phyloP scores from a whole-genome alignment of 2,888 invertebrate genomes.

The Hyles lineata region DNA sequence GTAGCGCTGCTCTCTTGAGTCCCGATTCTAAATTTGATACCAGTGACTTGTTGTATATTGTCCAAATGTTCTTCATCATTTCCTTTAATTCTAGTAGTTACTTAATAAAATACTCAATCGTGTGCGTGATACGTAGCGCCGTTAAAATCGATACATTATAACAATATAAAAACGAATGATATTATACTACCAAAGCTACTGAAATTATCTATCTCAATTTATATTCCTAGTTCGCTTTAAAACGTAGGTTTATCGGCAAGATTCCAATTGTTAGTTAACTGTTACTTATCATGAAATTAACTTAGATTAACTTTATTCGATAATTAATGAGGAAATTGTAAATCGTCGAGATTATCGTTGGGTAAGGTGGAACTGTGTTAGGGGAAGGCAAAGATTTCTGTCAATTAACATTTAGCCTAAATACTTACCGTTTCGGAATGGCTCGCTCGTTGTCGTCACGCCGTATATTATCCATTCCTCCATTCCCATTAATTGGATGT shows the following conservation, averaged over 20 bases:
- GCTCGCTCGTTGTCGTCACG: conserved; percentile 40
- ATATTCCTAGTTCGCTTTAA: conserved; percentile 84
- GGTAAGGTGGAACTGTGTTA: conserved; percentile 82
- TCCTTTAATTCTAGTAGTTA: conserved; percentile 56
- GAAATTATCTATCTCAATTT: conserved; percentile 83
- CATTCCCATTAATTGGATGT: conserved; percentile 43
- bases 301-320: conserved; percentile 60
- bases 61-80: conserved; percentile 51
- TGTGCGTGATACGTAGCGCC: conserved; percentile 37
- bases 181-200: conserved; percentile 82
- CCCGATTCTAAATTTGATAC: conserved; percentile 40
- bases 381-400: conserved; percentile 61
- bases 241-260: conserved; percentile 80
- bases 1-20: conserved; percentile 65
- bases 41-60: conserved; percentile 47
- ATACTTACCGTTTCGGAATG: conserved; percentile 64
- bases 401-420: conserved; percentile 62
- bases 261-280: conserved; percentile 79
- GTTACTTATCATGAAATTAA: conserved; percentile 71
- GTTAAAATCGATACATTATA: conserved; percentile 34
- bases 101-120: conserved; percentile 67
- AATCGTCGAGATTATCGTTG: conserved; percentile 69
- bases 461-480: conserved; percentile 34
- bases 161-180: conserved; percentile 61
- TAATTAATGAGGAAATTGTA: conserved; percentile 20